Base-by-base conservation (phyloP, 2,888 invertebrate genomes). In the Monochamus alternatus region DNA sequence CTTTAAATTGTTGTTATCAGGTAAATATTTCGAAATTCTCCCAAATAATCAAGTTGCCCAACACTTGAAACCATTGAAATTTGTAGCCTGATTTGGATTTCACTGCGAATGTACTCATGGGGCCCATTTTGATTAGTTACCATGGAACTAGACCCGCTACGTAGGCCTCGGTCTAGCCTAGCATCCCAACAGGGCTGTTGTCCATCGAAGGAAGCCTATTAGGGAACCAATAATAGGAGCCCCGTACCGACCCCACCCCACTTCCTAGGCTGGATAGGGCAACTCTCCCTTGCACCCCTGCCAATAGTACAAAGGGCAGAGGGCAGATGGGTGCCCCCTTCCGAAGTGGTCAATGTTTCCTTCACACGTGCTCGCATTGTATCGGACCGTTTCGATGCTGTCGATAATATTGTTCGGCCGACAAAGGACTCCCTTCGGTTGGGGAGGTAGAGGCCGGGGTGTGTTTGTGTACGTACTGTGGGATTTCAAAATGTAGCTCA, bases 151-250 rank as follows among this genome's bases (percentile, higher is more conserved):
- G n/a, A 5, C 1, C 22, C 22, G n/a, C 14, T 9, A 38, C 32
- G 38, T 52, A 67, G 52, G 68, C 32, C 67, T 5, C 43, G 3
- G 32, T 30, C 22, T 22, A 43, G 58, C 32, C 32, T 65, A 65
- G 55, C 14, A 51, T 10, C 60, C 47, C 58, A 64, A 22, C 60
- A 44, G 62, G 44, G 44, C 7, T 9, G 62, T 43, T 14, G 44
- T 66, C 51, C 31, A 60, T 44, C 75, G 14, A 52, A 66, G 55
- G 55, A 67, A 63, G 38, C 60, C 58, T 14, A 66, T 74, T 73
- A 77, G 73, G 75, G 75, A 75, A 80, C 80, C 80, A 80, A 80
- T 80, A 80, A 76, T 73, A 77, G 74, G 74, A 74, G 74, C 74
- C 66, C 69, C 64, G 73, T 68, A 64, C 43, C 73, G 43, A 69